Evolutionary conservation across 2,888 invertebrate genomes (phyloP).

Genomic region (Acleris holmiana): DNA sequence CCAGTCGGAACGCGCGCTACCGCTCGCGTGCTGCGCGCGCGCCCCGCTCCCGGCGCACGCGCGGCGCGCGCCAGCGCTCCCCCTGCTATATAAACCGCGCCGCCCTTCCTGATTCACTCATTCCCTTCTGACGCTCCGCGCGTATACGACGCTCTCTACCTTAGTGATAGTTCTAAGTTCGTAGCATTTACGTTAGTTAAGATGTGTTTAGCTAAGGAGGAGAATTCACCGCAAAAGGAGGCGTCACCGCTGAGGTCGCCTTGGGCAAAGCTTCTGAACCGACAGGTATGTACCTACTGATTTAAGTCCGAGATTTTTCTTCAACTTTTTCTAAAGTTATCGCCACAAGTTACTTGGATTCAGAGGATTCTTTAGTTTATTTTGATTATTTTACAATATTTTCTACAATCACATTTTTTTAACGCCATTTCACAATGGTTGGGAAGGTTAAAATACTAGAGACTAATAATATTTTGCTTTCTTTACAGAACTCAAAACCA

Average conservation of each 20-base stretch:
- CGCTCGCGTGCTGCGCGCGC: conserved; percentile 74
- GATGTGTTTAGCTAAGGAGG: conserved; percentile 84
- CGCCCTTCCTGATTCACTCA: conserved; percentile 79
- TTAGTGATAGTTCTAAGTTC: conserved; percentile 63
- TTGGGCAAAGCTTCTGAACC: conserved; percentile 82
- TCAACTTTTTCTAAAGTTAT: conserved; percentile 1
- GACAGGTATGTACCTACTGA: conserved; percentile 80
- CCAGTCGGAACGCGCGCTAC: conserved; percentile 77
- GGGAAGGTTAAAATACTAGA: background rate
- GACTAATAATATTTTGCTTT: conserved; percentile 49
- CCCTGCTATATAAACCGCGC: conserved; percentile 66
- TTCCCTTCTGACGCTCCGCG: conserved; percentile 73
- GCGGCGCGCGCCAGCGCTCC: conserved; percentile 55
- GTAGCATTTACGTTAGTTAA: conserved; percentile 63
- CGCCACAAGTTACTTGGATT: conserved; percentile 12
- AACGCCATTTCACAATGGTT: too few relatives aligned
- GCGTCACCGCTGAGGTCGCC: conserved; percentile 79
- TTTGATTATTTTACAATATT: background rate
- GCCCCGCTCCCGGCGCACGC: conserved; percentile 61
- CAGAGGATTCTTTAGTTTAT: background rate
- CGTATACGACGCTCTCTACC: conserved; percentile 68
- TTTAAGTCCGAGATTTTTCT: conserved; percentile 24
- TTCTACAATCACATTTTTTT: background rate
- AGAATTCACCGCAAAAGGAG: conserved; percentile 74
- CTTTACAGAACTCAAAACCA: conserved; percentile 82